Base-by-base conservation (phyloP, 2,113 vertebrate species). In the Polyodon spathula region DNA sequence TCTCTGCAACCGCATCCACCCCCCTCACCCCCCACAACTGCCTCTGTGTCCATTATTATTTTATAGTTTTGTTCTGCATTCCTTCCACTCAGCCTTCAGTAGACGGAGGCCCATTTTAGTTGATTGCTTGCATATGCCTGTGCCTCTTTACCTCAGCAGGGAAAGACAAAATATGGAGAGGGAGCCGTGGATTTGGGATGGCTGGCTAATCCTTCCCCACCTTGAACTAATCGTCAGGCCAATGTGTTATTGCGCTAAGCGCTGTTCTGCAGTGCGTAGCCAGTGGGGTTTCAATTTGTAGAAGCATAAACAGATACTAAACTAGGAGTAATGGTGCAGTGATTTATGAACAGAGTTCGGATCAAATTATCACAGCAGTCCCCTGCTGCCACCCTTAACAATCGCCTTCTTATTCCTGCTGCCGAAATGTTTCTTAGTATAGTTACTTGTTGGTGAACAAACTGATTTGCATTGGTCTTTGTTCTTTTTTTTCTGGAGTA, bases 251-350 rank as follows among this genome's bases (percentile, higher is more conserved):
- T 87, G 83, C 87, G 80, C 82, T n/a, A 64, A 71, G 77, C 75
- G 70, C 82, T 79, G 78, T 78, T 81, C 84, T 75, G 71, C 76
- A 75, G 73, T 50, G 84, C 82, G 77, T 86, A 86, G 89, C 88
- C 92, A 89, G 93, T 92, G 93, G 93, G 94, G 94, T 95, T 97
- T 97, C 93, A 97, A 97, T 98, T 98, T 98, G 95, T 97, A 92
- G 90, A 91, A 93, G 93, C 93, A 97, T 98, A 98, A 98, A 98
- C 94, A 98, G 95, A 98, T 97, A 96, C 92, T 98, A 97, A 98
- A 97, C 90, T 88, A 86, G 84, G 87, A 90, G 86, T 89, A 92
- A 91, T 85, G 81, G 88, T 82, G 85, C 73, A 69, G 86, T 95
- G 92, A 97, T 97, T 97, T 94, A 94, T 97, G 95, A 97, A 89